phyloP scores from a whole-genome alignment of 2,113 vertebrate genomes.

The Hippocampus barbouri region DNA sequence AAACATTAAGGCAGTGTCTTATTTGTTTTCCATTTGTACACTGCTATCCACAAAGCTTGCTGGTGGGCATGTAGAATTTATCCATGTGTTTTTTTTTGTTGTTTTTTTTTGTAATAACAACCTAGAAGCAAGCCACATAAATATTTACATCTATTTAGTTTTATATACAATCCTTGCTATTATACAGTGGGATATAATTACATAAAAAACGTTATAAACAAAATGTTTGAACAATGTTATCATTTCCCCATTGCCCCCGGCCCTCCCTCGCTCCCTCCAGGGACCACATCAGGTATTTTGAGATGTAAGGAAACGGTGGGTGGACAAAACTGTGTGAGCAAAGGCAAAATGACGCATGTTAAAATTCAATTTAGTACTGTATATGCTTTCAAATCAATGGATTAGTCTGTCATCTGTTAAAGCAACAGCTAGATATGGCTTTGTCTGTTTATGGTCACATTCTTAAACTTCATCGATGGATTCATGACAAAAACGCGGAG shows the following conservation, averaged over 20 bases:
- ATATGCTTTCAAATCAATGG: conserved; percentile 39
- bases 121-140: conserved; percentile 78
- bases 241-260: conserved; percentile 39
- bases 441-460: conserved; percentile 62
- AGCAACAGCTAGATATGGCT: conserved; percentile 66
- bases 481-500: conserved; percentile 30
- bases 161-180: conserved; percentile 79
- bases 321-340: conserved; percentile 38
- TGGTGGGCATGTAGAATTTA: conserved; percentile 76
- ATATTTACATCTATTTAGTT: conserved; percentile 82
- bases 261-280: conserved; percentile 11
- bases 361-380: conserved; percentile 48
- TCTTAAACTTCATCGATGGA: conserved; percentile 52
- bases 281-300: conserved; percentile 8
- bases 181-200: conserved; percentile 71
- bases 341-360: conserved; percentile 39
- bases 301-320: conserved; percentile 34
- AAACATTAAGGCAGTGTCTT: conserved; percentile 81
- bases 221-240: conserved; percentile 67
- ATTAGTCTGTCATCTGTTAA: conserved; percentile 35
- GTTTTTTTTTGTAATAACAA: conserved; percentile 67
- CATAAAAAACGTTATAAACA: conserved; percentile 69
- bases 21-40: conserved; percentile 68
- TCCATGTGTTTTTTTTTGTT: conserved; percentile 72
- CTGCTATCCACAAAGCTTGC: conserved; percentile 78